phyloP scores from a whole-genome alignment of 2,113 vertebrate genomes.

The Numida meleagris region DNA sequence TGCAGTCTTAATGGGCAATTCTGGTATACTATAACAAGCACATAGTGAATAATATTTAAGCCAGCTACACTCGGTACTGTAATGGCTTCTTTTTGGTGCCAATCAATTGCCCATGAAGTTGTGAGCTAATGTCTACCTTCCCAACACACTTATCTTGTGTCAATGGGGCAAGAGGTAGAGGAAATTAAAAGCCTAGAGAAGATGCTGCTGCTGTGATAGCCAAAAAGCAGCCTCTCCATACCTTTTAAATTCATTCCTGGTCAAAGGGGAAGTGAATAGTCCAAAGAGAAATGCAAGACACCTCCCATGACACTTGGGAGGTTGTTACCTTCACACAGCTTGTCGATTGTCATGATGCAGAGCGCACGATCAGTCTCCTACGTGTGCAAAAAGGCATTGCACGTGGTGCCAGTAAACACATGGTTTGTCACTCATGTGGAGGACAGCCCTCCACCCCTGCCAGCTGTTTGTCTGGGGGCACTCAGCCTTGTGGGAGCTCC shows the following conservation, averaged over 20 bases:
- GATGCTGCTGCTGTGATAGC: background rate
- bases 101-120: slow-evolving; percentile 1
- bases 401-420: background rate
- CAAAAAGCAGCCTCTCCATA: background rate
- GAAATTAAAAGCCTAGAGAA: slow-evolving; percentile 20
- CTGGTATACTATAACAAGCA: background rate
- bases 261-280: background rate
- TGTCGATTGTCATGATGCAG: background rate
- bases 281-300: background rate
- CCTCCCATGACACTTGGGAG: background rate
- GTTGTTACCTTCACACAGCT: background rate
- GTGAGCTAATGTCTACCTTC: slow-evolving; percentile 36
- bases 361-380: background rate
- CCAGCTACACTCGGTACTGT: background rate
- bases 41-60: slow-evolving; percentile 43
- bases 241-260: background rate
- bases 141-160: background rate
- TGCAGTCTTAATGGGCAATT: background rate
- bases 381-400: background rate
- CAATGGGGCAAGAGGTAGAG: background rate
- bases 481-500: fast-evolving
- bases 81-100: background rate
- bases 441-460: background rate
- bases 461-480: fast-evolving
- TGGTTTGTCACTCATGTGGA: fast-evolving